phyloP scores from a whole-genome alignment of 1,140 invertebrate species.

The Antheraea pernyi region DNA sequence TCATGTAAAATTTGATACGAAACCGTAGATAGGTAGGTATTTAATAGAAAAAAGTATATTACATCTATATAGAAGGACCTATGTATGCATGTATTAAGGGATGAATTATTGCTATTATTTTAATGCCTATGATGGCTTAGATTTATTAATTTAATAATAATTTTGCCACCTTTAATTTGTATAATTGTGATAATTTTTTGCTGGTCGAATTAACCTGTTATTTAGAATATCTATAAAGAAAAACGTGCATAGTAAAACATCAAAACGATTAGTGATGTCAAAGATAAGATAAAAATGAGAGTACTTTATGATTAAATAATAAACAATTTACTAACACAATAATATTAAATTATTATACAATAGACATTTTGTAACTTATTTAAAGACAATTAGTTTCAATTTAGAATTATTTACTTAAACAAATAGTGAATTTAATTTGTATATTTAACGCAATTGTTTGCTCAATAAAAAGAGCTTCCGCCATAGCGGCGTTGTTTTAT shows the following conservation, averaged over 20 bases:
- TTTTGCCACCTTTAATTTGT: slow-evolving; percentile 23
- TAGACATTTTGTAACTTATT: neutral
- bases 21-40: slow-evolving; percentile 75
- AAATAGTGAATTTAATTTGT: slow-evolving; percentile 4
- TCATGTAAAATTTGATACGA: slow-evolving; percentile 65
- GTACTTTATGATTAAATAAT: neutral
- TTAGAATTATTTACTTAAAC: neutral
- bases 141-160: slow-evolving; percentile 29
- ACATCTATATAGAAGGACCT: slow-evolving; percentile 54
- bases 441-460: slow-evolving; percentile 7
- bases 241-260: too few species aligned
- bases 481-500: slow-evolving; percentile 1
- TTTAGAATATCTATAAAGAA: too few species aligned
- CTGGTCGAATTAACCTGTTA: slow-evolving; percentile 19
- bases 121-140: slow-evolving; percentile 22
- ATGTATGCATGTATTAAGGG: slow-evolving; percentile 28
- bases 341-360: neutral
- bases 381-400: neutral
- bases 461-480: slow-evolving; percentile 15
- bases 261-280: neutral
- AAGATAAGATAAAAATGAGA: neutral
- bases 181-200: slow-evolving; percentile 37
- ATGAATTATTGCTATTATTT: slow-evolving; percentile 18
- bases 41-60: slow-evolving; percentile 72
- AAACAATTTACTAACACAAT: neutral